Evolutionary conservation across 2,888 invertebrate species (phyloP).

Genomic region (Chrysodeixis includens): DNA sequence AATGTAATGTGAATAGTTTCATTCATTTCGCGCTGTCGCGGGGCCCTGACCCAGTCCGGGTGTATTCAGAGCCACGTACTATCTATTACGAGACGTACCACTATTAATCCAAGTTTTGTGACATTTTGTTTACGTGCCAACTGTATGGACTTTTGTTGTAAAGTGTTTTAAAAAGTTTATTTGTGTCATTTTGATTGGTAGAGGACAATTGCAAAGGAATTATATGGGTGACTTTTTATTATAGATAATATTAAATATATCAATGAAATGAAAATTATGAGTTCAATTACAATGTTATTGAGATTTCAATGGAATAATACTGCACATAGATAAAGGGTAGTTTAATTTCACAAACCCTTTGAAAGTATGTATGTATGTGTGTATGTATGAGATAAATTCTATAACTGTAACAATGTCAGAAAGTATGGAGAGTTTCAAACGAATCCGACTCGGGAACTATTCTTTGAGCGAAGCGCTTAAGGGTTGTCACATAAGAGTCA

Average conservation of each 20-base stretch:
- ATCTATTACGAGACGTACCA: neutral
- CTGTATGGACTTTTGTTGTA: neutral
- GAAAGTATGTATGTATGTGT: neutral
- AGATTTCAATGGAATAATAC: neutral
- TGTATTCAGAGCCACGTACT: neutral
- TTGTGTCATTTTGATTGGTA: too few relatives aligned
- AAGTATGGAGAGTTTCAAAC: constrained; percentile 24
- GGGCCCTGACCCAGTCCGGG: neutral
- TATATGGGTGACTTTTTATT: too few relatives aligned
- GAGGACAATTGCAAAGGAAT: too few relatives aligned
- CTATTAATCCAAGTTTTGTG: constrained; percentile 2
- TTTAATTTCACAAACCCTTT: neutral
- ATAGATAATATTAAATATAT: too few relatives aligned
- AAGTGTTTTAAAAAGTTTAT: too few relatives aligned
- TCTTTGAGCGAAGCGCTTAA: constrained; percentile 14
- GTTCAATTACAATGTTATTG: neutral
- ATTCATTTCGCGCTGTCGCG: neutral
- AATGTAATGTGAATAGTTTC: neutral
- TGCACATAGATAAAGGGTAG: neutral
- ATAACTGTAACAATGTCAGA: neutral
- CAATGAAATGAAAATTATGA: neutral
- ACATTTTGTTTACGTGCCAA: neutral
- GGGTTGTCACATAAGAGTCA: constrained; percentile 13
- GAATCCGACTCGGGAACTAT: constrained; percentile 34
- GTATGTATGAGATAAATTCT: neutral